phyloP scores from a whole-genome alignment of 2,888 invertebrate species.

The Dolichopus griseipennis region DNA sequence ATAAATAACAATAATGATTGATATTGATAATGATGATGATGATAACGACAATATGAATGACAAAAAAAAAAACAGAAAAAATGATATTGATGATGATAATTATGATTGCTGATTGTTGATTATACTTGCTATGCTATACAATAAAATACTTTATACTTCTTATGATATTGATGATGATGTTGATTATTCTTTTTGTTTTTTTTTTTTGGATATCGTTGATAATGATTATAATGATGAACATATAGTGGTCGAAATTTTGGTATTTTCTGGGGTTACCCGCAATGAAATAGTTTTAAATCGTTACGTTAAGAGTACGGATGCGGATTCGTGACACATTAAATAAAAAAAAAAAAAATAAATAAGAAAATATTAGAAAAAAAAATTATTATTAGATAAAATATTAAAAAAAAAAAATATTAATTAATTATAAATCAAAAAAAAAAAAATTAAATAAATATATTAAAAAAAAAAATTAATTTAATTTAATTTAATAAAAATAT shows the following conservation, averaged over 20 bases:
- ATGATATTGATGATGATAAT: slow-evolving; percentile 7
- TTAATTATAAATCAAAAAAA: neutral
- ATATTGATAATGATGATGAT: slow-evolving; percentile 13
- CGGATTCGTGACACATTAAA: neutral
- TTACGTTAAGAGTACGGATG: neutral
- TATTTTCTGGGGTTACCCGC: slow-evolving; percentile 12
- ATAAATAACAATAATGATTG: slow-evolving; percentile 13
- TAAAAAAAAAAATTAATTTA: neutral
- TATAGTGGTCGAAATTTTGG: slow-evolving; percentile 9
- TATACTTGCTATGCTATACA: too few species aligned
- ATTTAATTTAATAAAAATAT: too few species aligned
- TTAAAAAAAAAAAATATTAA: too few species aligned
- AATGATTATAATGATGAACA: slow-evolving; percentile 5
- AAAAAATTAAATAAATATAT: neutral
- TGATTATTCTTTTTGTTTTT: too few species aligned
- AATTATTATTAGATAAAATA: too few species aligned
- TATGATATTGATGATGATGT: too few species aligned
- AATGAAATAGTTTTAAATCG: slow-evolving; percentile 10
- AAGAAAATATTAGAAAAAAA: neutral
- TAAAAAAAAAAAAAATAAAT: neutral
- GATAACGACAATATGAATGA: slow-evolving; percentile 7
- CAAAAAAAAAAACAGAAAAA: neutral
- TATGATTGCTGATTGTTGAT: slow-evolving; percentile 11
- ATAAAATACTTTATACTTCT: too few species aligned
- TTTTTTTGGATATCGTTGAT: neutral